Base-by-base conservation (phyloP, 2,113 vertebrate species). In the Nycticorax nycticorax region DNA sequence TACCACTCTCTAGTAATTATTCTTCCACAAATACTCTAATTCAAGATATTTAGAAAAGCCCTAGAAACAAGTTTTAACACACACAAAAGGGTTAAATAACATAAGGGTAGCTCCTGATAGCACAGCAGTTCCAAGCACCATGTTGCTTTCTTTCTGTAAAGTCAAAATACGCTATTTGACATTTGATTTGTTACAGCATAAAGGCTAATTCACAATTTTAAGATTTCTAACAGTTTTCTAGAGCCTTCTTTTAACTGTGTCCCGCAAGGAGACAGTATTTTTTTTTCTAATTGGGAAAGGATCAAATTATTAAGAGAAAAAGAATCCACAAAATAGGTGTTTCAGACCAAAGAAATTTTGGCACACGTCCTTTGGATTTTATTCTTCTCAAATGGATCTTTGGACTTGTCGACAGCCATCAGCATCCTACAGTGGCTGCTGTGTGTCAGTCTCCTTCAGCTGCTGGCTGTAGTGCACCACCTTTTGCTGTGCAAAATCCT, bases 251-350 rank as follows among this genome's bases (percentile, higher is more conserved):
- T 91, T 33, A 57, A 15, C 19, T 37, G 3, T 53, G 2, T 71
- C 15, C 6, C 2, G 1, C 6, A 52, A 50, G 3, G 7, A 41
- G 8, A 13, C 1, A 20, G 5, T 32, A 26, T 55, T 18, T 32
- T 22, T 53, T 39, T 53, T 39, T 19, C 21, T 18, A 23, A 19
- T 10, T 73, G 12, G 20, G 7, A 72, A 64, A 37, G 1, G 79
- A 79, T 30, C 4, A 52, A 45, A 63, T 47, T 57, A 67, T 39
- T 79, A 56, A 26, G 24, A 69, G 30, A 64, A 78, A 75, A 91
- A 64, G 17, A 47, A 50, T 35, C 5, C 18, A 47, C 17, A 35
- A 43, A 64, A 59, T 6, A 59, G 2, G 11, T 45, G 35, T 43
- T 43, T 67, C 39, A 45, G 12, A 45, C 15, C 11, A 62, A 53